These are phyloP conservation scores for Condylostylus longicornis DNA, from an alignment of 1,140 invertebrate genomes.

Conservation along the genomic window DNA sequence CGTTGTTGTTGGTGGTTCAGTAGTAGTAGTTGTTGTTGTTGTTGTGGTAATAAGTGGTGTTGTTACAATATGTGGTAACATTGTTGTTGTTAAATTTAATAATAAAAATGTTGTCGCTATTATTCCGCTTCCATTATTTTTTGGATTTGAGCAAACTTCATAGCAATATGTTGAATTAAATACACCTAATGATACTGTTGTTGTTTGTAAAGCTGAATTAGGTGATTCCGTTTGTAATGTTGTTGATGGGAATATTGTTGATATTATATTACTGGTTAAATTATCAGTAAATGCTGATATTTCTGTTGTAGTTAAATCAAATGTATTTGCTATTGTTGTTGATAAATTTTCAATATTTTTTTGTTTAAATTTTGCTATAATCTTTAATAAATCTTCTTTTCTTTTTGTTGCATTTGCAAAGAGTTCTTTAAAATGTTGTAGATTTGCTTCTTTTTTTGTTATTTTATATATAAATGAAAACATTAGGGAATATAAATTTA, in stretches of 20 bases:
- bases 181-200: constrained; percentile 11
- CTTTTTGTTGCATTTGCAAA: constrained; percentile 18
- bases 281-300: constrained; percentile 11
- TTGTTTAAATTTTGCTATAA: constrained; percentile 17
- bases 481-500: constrained; percentile 90
- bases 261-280: constrained; percentile 14
- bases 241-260: constrained; percentile 9
- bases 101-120: constrained; percentile 1
- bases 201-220: not conserved
- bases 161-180: constrained; percentile 22
- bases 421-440: constrained; percentile 34
- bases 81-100: constrained; percentile 20
- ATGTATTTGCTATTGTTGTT: constrained; percentile 15
- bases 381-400: constrained; percentile 13
- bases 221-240: too few relatives aligned
- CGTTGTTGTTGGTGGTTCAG: constrained; percentile 6
- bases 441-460: constrained; percentile 47
- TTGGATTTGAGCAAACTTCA: constrained; percentile 27
- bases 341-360: constrained; percentile 12
- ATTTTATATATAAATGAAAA: constrained; percentile 91
- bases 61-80: constrained; percentile 10
- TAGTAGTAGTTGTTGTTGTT: constrained; percentile 7
- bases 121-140: constrained; percentile 6
- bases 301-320: constrained; percentile 14
- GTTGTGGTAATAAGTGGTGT: constrained; percentile 4